Percentiles rank a stretch among this genome's conserved stretches.
phyloP scores from a whole-genome alignment of 2,113 vertebrate genomes.

The Aegithalos caudatus region DNA sequence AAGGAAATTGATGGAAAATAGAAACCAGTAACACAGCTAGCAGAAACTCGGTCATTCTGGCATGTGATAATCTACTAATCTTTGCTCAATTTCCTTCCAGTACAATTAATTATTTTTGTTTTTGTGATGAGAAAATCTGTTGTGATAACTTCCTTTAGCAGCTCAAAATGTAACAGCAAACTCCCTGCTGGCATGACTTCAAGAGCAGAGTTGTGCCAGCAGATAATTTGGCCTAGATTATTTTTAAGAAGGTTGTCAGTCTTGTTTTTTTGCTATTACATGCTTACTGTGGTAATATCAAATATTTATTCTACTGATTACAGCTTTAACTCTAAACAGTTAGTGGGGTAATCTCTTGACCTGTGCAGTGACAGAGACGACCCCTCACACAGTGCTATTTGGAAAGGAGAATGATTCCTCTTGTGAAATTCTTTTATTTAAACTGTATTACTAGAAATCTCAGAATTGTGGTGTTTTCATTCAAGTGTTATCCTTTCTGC shows the following conservation, averaged over 20 bases:
- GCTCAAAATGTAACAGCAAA: constrained; percentile 37
- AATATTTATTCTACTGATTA: constrained; percentile 36
- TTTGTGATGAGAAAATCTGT: constrained; percentile 2
- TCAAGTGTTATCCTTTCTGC: neutral
- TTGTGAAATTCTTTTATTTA: neutral
- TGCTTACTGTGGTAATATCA: neutral
- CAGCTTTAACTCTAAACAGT: neutral
- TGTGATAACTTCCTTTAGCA: constrained; percentile 31
- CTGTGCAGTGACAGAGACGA: neutral
- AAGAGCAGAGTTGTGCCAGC: constrained; percentile 27
- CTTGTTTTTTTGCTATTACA: constrained; percentile 5
- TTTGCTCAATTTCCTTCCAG: neutral
- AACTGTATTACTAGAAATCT: neutral
- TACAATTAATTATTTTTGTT: constrained; percentile 30
- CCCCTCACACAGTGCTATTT: neutral
- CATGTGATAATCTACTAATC: neutral
- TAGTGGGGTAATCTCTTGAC: neutral
- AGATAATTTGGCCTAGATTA: constrained; percentile 57
- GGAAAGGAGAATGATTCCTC: neutral
- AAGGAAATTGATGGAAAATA: neutral
- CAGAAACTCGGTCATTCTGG: neutral
- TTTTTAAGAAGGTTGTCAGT: constrained; percentile 54
- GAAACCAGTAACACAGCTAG: neutral
- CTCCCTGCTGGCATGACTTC: constrained; percentile 43
- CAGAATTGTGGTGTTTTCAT: neutral